A percentile compares a stretch with the other conserved stretches of the same genome.
These are phyloP conservation scores for Temnothorax curvispinosus DNA, from an alignment of 1,140 invertebrate species.

Conservation along the genomic window DNA sequence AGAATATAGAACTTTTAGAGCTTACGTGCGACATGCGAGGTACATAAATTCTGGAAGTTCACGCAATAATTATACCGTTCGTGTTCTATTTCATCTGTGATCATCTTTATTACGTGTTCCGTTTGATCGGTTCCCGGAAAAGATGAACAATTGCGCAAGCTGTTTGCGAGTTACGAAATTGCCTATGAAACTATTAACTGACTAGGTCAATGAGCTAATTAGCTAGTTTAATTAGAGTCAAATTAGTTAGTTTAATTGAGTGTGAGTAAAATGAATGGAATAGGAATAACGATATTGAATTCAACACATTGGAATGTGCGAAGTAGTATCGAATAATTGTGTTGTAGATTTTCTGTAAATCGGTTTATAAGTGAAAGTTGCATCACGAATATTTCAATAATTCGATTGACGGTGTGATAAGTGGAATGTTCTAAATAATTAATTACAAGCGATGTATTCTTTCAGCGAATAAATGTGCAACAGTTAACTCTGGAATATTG, in stretches of 20 bases:
- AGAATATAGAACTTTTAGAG: not conserved
- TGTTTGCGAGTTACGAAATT: not conserved
- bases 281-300: not conserved
- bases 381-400: not conserved
- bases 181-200: not conserved
- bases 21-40: not conserved
- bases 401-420: not conserved
- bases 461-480: not conserved
- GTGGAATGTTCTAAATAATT: not conserved
- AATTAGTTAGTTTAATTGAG: not conserved
- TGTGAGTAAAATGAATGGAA: not conserved
- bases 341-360: not conserved
- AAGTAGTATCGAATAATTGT: not conserved
- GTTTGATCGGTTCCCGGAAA: not conserved
- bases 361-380: not conserved
- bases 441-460: not conserved
- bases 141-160: not conserved
- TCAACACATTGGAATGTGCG: not conserved
- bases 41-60: not conserved
- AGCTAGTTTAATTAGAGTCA: not conserved
- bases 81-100: not conserved
- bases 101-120: too few relatives aligned
- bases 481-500: not conserved
- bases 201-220: not conserved
- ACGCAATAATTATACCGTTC: not conserved